Base-by-base conservation (phyloP, 2,113 vertebrate species). In the Bubo blakistoni region DNA sequence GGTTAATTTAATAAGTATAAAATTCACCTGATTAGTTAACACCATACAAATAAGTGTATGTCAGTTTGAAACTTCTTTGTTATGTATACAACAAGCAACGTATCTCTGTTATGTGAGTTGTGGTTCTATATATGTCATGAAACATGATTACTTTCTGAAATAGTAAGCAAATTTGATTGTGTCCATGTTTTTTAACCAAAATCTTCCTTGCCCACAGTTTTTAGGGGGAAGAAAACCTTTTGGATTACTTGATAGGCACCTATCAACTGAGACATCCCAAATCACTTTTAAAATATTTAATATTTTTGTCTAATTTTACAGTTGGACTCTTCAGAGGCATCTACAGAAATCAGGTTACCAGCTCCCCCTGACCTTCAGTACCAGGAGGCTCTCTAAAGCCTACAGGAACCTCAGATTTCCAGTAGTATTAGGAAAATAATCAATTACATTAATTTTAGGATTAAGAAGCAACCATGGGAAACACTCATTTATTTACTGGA, bases 21-120 rank as follows among this genome's bases (percentile, higher is more conserved):
- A 79, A 59, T 34, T 47, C n/a, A 55, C 16, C n/a, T 51, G 9
- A 70, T 90, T 67, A 66, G 12, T 74, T 30, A 76, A 94, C 16
- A 26, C 19, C 7, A 6, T 6, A 10, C 8, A 11, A 54, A 70
- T 3, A 11, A 54, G 65, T 3, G 0, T 34, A 5, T 6, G 4
- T 24, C 36, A 34, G 25, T 66, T 58, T 29, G 8, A 52, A 74
- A 52, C 4, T 16, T 30, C 14, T 77, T 70, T 27, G 25, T n/a
- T 76, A 11, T 21, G 5, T 8, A 1, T 32, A 40, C 34, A 81
- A 2, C 17, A 46, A 87, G 20, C 5, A 30, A 5, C 4, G 19
- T 21, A 10, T 17, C 25, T 65, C 21, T 61, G 3, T 13, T 40
- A 5, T 0, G 3, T 17, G 18, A 54, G 5, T 2, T 69, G 19